Evolutionary conservation across 2,888 invertebrate species (phyloP), one percentile per base, ranked within the genome.

Genomic region (Calliopum simillimum): DNA sequence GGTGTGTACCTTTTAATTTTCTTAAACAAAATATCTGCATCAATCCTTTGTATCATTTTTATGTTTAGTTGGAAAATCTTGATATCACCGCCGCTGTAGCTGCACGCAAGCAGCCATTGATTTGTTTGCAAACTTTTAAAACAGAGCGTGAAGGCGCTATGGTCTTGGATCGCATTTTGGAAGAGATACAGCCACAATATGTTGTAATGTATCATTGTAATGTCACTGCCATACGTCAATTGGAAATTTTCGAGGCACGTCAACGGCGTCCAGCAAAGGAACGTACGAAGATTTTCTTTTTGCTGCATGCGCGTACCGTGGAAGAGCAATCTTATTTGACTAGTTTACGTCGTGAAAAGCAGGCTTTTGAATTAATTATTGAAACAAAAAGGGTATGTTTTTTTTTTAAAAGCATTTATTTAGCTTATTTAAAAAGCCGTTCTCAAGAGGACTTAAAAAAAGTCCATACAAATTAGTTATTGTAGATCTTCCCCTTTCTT

Each of bases 271-370:
- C 81, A 0, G 84, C 86, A 2, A 88, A 88, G 12, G 84, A 88
- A 0, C 83, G 87, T 16, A 83, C 93, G 5, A 91, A 92, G 79
- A 92, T 99, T 11, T 99, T 95, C 85, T 96, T 98, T 80, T 84
- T 99, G 62, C 90, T 98, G 75, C 97, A 98, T 83, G 92, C 92
- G 12, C 93, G 93, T 72, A 98, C 99, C 8, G 95, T 97, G 0
- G 99, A 99, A 87, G 99, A 99, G 85, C 99, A 99, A 87, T 92
- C 95, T 2, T 99, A 98, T 86, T 88, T 99, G 46, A 97, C 97
- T 1, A 90, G 94, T 0, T 87, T 99, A 69, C 89, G 96, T 74
- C 90, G 94, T 73, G 99, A 99, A 86, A 99, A 98, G 84, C 92
- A 94, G 81, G 95, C 98, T 0, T 99, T 99, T 86, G 98, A 99